Base-by-base conservation (phyloP, 2,888 invertebrate genomes). In the Cinara cedri region DNA sequence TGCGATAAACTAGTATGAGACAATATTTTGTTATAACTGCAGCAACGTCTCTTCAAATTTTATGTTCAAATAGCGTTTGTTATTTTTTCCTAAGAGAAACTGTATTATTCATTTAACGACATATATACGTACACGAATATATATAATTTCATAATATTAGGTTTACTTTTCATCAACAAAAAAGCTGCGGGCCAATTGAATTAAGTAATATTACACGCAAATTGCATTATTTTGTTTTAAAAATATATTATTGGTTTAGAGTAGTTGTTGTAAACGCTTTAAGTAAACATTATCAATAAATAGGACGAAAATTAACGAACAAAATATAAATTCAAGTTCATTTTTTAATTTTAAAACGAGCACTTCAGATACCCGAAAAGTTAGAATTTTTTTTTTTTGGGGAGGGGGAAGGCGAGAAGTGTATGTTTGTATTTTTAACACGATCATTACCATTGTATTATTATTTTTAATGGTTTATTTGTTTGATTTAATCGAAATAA, bases 231-330 rank as follows among this genome's bases (percentile, higher is more conserved):
- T 16, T n/a, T n/a, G n/a, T n/a, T n/a, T n/a, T n/a, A n/a, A 60
- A 26, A 26, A 24, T 26, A 16, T 26, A 24, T 24, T 60, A 60
- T 60, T 26, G 14, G 14, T 60, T 34, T 34, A 34, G 34, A 34
- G 2, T 24, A 26, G 60, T 26, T 26, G 26, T 60, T 16, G 60
- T 16, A 34, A 9, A 26, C 24, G 26, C 24, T 26, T 9, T 16
- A 34, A 60, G 60, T n/a, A 9, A 60, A 60, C 60, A 26, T 10
- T 60, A 26, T 60, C 16, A 26, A 26, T 60, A 60, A 60, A 26
- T 26, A 24, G 24, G 6, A 4, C 34, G 34, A 4, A 34, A 34
- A 34, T 34, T 34, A 34, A 3, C 34, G 34, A n/a, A n/a, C n/a
- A n/a, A n/a, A n/a, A n/a, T n/a, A n/a, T n/a, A n/a, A n/a, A n/a